Conservation (phyloP, 2,113 vertebrate genomes). For the Apodemus speciosus region DNA sequence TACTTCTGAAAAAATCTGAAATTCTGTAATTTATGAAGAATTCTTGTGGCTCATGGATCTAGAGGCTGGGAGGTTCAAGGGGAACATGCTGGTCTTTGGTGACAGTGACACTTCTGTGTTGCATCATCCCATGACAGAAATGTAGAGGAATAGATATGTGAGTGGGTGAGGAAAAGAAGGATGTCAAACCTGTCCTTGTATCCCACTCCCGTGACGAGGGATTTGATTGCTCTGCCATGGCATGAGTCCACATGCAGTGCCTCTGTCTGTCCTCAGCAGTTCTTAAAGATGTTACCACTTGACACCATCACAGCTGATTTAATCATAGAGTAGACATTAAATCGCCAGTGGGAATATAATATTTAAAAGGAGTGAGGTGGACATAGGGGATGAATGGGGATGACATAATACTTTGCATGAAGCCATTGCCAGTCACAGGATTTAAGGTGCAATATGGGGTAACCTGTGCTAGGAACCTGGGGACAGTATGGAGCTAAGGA, state of each 20-base stretch:
- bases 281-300: neutral
- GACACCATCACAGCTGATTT: neutral
- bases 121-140: neutral
- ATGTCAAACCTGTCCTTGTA: no score
- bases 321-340: neutral
- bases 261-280: neutral
- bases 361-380: neutral
- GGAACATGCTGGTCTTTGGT: neutral
- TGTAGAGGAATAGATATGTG: no score
- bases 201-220: neutral
- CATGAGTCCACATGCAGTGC: neutral
- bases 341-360: no score
- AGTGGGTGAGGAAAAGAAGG: neutral
- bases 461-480: neutral
- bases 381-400: neutral
- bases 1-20: neutral
- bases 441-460: neutral
- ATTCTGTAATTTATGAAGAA: neutral
- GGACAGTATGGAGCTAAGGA: neutral
- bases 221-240: neutral
- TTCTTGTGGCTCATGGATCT: neutral
- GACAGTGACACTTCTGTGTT: neutral
- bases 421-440: rapidly evolving
- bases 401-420: neutral
- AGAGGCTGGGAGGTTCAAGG: neutral